Conservation (phyloP, 2,888 invertebrate genomes). For the Heliconius charithonia region DNA sequence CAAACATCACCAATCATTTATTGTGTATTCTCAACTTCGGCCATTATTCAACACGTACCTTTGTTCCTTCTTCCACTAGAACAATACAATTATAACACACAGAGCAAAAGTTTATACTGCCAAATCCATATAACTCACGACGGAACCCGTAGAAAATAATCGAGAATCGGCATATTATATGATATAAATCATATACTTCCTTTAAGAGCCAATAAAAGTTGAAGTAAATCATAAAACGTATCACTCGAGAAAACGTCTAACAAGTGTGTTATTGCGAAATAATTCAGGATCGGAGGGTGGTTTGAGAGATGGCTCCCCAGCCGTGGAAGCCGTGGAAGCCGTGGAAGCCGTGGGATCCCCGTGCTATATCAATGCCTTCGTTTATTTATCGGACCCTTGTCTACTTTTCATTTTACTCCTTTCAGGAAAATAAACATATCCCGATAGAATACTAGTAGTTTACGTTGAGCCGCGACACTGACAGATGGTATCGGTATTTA, state of each 20-base stretch:
- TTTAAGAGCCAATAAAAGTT: slow-evolving; percentile 84
- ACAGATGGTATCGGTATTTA: slow-evolving; percentile 62
- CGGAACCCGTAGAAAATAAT: slow-evolving; percentile 57
- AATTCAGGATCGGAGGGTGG: slow-evolving; percentile 81
- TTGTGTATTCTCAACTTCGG: no score
- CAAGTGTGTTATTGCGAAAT: slow-evolving; percentile 84
- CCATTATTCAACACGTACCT: no score
- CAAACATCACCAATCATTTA: background rate
- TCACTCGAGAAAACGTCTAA: slow-evolving; percentile 82
- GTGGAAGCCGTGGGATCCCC: slow-evolving; percentile 55
- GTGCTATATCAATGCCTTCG: slow-evolving; percentile 81
- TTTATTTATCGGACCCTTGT: slow-evolving; percentile 84
- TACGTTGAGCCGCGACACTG: slow-evolving; percentile 58
- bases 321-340: slow-evolving; percentile 74
- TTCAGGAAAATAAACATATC: slow-evolving; percentile 76
- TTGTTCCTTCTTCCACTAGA: background rate
- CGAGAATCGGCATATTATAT: slow-evolving; percentile 79
- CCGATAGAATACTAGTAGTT: slow-evolving; percentile 67
- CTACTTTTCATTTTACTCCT: slow-evolving; percentile 83
- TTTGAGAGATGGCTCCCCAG: slow-evolving; percentile 80
- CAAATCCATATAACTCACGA: slow-evolving; percentile 9
- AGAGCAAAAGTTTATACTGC: background rate
- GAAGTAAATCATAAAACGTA: slow-evolving; percentile 84
- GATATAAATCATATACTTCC: slow-evolving; percentile 83
- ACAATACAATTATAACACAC: background rate